Base-by-base conservation (phyloP, 1,140 invertebrate species). In the Zelostemma sp. region DNA sequence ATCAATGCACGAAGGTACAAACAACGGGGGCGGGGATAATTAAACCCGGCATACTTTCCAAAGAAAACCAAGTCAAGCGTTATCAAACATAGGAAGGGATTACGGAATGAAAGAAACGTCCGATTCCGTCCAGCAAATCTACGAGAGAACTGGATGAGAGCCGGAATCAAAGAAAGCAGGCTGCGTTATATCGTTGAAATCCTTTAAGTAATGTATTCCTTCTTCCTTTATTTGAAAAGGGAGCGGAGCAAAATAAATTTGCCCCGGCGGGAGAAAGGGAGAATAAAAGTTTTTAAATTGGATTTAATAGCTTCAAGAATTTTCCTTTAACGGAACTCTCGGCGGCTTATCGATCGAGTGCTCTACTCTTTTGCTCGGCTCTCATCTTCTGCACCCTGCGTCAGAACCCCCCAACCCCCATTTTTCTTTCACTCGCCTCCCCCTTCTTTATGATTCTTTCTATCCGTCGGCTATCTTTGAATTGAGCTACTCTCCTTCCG, bases 241-340 rank as follows among this genome's bases (percentile, higher is more conserved):
- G 59, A 65, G 45, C 50, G 58, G 56, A 73, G 63, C 61, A 73
- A 78, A 78, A 78, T 76, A 74, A 78, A 73, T 75, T 75, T 75
- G 50, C 62, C 56, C 53, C 50, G 69, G 58, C 19, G 53, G 45
- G 45, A 28, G 53, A 40, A 46, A 33, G 3, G 25, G 66, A 58
- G 65, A 81, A 81, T 79, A 79, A 82, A 84, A 82, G 75, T 84
- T 83, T 81, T 80, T 76, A 82, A 85, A 85, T 83, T 84, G 76
- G 74, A 85, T 85, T 84, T 84, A 84, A 85, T 84, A 84, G 82
- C 76, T 70, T 76, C 73, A 79, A 74, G 77, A 84, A 84, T 84
- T 85, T 83, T 80, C 75, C 80, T 84, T 83, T 81, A 79, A 81
- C 78, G 76, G 73, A 80, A 80, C 72, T 28, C 8, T 28, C 8